Base-by-base conservation (phyloP, 2,797 vertebrate genomes). In the Rhabdophis nuchalis region DNA sequence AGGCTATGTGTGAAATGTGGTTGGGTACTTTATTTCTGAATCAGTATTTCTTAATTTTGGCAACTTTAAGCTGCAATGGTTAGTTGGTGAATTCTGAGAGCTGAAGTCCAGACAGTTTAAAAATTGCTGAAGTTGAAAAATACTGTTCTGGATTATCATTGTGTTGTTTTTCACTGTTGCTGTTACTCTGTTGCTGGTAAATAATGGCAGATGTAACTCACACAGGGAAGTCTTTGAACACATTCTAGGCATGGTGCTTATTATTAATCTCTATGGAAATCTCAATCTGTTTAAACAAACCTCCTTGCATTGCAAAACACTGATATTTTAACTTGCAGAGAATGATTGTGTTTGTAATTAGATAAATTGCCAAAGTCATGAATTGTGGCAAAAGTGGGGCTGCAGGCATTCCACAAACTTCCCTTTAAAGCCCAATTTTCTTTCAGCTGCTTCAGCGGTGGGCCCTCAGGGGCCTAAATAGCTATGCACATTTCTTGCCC, bases 261-360 rank as follows among this genome's bases (percentile, higher is more conserved):
- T 89, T 93, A 68, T 86, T 8, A 6, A 41, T 56, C 23, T 27
- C 32, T 53, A 5, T 20, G n/a, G 82, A 94, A 94, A 64, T 36
- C n/a, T 64, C 50, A 53, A 12, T 85, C 27, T 89, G 52, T 56
- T 64, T 68, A 92, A 89, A 86, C 58, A 90, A 86, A 86, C 41
- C 46, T 41, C 72, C 36, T 32, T 68, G 58, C 86, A 86, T 90
- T 89, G 60, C 82, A 89, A 90, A 92, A 89, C 58, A 50, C 52
- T 90, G 92, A 90, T 52, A 86, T 92, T 92, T 92, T 86, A 92
- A 89, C 57, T 86, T 89, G 46, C 88, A 86, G 3, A 87, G 94
- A 94, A 91, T 16, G 1, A 50, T 46, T n/a, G 4, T n/a, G 4
- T 3, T 23, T 4, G 1, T 2, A 89, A 89, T 54, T 68, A 85